Evolutionary conservation across 2,797 vertebrate genomes (phyloP).

Genomic region (Mycteria americana): DNA sequence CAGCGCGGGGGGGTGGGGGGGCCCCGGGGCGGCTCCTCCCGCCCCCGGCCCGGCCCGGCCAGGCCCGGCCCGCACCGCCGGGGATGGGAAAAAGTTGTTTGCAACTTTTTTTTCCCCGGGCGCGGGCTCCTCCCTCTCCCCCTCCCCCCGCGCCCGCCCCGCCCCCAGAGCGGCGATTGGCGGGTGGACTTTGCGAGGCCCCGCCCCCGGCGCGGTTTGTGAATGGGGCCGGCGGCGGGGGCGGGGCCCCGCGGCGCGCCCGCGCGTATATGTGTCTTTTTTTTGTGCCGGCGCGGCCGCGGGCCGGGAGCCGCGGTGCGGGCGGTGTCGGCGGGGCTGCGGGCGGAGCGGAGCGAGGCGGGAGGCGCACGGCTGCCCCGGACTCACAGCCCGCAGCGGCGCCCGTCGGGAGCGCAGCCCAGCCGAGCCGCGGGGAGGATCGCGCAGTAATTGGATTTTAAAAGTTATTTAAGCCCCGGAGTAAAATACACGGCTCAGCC

Average conservation of each 20-base stretch:
- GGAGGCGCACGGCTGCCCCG: background rate
- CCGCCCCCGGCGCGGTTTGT: slow-evolving; percentile 76
- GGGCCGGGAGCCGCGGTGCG: background rate
- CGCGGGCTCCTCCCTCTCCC: background rate
- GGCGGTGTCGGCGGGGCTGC: background rate
- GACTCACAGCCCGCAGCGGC: background rate
- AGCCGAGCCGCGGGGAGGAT: background rate
- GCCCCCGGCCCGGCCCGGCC: background rate
- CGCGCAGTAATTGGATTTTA: slow-evolving; percentile 53
- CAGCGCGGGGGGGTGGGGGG: background rate
- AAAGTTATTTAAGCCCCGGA: slow-evolving; percentile 14
- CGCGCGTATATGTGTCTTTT: slow-evolving; percentile 31
- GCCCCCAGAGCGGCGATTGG: slow-evolving; percentile 81
- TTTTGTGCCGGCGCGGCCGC: slow-evolving; percentile 48
- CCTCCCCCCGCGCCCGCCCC: background rate
- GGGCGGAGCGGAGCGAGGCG: background rate
- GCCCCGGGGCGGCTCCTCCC: background rate
- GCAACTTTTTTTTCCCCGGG: background rate
- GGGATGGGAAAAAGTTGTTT: slow-evolving; percentile 5
- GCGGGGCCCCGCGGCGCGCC: slow-evolving; percentile 19
- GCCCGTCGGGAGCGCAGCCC: background rate
- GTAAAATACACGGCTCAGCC: slow-evolving; percentile 11
- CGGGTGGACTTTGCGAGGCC: slow-evolving; percentile 37
- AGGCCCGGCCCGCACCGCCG: background rate
- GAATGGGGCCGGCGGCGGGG: slow-evolving; percentile 81